A percentile compares a stretch with the other conserved stretches of the same genome.
Conservation (phyloP, 2,888 invertebrate genomes). For the Agrenia bidenticulata region DNA sequence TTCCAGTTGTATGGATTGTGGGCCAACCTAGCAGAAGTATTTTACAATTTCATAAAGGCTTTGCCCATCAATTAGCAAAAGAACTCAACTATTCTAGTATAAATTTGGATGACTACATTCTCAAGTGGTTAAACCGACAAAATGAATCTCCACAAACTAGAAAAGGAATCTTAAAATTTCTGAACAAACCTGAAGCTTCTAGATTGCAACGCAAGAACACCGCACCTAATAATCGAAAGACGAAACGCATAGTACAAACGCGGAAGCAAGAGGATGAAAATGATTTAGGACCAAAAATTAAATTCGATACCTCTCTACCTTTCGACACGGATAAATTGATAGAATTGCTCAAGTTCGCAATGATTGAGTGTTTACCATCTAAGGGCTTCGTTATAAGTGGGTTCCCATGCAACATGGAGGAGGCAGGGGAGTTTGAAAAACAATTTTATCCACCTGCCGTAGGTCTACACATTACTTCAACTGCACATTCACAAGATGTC, state of each 20-base stretch:
- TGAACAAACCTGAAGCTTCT: background rate
- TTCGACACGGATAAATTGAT: conserved; percentile 35
- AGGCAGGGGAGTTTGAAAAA: conserved; percentile 38
- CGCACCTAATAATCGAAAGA: background rate
- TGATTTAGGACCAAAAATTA: background rate
- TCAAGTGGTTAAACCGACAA: conserved; percentile 35
- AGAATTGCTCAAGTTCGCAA: conserved; percentile 44
- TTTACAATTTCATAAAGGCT: conserved; percentile 25
- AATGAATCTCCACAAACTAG: background rate
- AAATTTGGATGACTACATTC: conserved; percentile 38
- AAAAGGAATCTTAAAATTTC: background rate
- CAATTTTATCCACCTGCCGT: conserved; percentile 39
- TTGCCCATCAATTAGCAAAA: conserved; percentile 35
- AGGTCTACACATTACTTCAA: conserved; percentile 33
- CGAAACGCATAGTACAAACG: background rate
- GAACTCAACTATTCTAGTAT: conserved; percentile 37
- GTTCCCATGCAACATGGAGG: conserved; percentile 37
- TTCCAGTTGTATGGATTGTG: conserved; percentile 43
- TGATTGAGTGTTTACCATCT: conserved; percentile 42
- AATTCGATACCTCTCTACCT: conserved; percentile 24
- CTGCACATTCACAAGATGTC: background rate
- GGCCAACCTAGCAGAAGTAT: conserved; percentile 35
- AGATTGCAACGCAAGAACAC: background rate
- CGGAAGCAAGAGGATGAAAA: background rate
- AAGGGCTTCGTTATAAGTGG: conserved; percentile 40